Base-by-base conservation (phyloP, 1,140 invertebrate species). In the Tenebrio molitor region DNA sequence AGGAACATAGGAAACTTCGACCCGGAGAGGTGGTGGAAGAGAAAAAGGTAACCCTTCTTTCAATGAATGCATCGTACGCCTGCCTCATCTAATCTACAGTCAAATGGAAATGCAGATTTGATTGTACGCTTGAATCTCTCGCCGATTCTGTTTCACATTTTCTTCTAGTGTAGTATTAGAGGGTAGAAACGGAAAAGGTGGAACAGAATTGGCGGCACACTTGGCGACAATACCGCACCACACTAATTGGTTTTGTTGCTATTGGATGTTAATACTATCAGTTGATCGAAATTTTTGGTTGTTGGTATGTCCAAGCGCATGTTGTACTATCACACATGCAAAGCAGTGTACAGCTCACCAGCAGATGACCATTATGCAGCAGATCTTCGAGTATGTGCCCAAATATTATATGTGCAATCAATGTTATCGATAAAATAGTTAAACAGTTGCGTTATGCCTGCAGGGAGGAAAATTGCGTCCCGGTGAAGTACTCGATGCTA, bases 21-120 rank as follows among this genome's bases (percentile, higher is more conserved):
- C 94, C 94, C 74, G 94, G 94, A 84, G 94, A 96, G 89, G 92
- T 96, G 85, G 83, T 93, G 83, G 94, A 95, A 87, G 94, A 96
- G 82, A 93, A 91, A 87, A 95, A 94, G 94, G 94, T 96, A 94
- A 95, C 92, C 85, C 50, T 69, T 69, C 66, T 73, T 58, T 46
- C 42, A 41, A 69, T 66, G 21, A 69, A 66, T 63, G 64, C 65
- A 73, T 44, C 71, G 71, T 74, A 74, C 74, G 78, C 78, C 77
- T 77, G 74, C 46, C 71, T 70, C 44, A 44, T 68, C 41, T 68
- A 68, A 68, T 68, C 64, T 25, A 25, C 42, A 41, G 15, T 66
- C 64, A 66, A 44, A 41, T 66, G 64, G 50, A 50, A 50, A 8
- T 50, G 29, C 62, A n/a, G 33, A 36, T 44, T 66, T 64, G 29